phyloP scores from a whole-genome alignment of 2,888 invertebrate genomes.

The Drosophila birchii region DNA sequence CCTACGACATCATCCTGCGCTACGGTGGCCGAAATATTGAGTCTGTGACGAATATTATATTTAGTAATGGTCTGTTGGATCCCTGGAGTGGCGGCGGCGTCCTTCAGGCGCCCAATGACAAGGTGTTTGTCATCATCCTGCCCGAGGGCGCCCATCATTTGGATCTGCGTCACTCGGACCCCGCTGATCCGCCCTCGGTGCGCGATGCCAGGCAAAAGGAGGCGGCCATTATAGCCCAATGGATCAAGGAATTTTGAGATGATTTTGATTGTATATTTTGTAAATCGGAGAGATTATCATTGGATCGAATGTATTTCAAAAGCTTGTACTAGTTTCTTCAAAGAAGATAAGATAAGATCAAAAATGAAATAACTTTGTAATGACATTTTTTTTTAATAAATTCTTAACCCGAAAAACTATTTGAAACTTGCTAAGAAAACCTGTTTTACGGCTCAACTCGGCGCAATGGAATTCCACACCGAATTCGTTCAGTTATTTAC shows the following conservation, averaged over 20 bases:
- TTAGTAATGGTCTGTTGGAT: constrained; percentile 94
- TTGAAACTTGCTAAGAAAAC: neutral
- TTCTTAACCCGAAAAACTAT: neutral
- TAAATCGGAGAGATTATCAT: neutral
- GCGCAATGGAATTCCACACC: neutral
- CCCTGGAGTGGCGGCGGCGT: constrained; percentile 96
- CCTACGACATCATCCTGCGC: constrained; percentile 88
- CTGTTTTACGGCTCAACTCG: neutral
- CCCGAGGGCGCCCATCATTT: constrained; percentile 94
- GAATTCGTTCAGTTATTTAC: constrained; percentile 2
- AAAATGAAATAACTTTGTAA: neutral
- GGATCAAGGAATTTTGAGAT: constrained; percentile 61
- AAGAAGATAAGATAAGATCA: neutral
- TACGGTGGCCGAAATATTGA: constrained; percentile 93
- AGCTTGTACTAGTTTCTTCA: neutral
- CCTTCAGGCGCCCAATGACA: constrained; percentile 88
- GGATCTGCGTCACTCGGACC: constrained; percentile 86
- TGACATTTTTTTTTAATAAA: neutral
- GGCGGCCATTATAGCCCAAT: constrained; percentile 66
- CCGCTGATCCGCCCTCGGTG: constrained; percentile 79
- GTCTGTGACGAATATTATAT: constrained; percentile 89
- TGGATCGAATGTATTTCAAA: neutral
- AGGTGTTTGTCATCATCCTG: constrained; percentile 89
- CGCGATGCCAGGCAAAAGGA: constrained; percentile 74
- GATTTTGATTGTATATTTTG: no score